A percentile compares a stretch with the other conserved stretches of the same genome.
Conservation (phyloP, 1,140 invertebrate genomes). For the Zophobas morio region DNA sequence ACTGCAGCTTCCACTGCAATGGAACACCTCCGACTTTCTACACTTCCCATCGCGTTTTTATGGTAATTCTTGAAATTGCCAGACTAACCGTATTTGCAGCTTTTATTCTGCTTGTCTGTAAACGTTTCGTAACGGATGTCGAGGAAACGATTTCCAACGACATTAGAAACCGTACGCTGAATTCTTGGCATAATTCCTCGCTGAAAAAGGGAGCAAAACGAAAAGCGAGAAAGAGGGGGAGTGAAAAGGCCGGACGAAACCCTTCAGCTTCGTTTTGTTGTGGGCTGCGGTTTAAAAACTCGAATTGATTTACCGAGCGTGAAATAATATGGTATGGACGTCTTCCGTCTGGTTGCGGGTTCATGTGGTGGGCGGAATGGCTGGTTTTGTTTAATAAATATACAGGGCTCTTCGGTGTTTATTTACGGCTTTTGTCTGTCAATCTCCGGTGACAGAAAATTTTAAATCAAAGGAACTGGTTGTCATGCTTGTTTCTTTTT, state of each 20-base stretch:
- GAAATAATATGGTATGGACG: slow-evolving; percentile 30
- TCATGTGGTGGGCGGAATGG: slow-evolving; percentile 24
- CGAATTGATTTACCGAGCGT: slow-evolving; percentile 36
- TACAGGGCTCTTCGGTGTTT: too few species aligned
- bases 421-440: too few species aligned
- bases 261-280: slow-evolving; percentile 20
- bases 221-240: too few species aligned
- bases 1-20: neutral
- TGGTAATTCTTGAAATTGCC: slow-evolving; percentile 26
- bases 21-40: slow-evolving; percentile 13
- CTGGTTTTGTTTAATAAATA: slow-evolving; percentile 21
- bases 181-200: neutral
- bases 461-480: too few species aligned
- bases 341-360: slow-evolving; percentile 20
- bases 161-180: slow-evolving; percentile 26
- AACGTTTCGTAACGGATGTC: slow-evolving; percentile 29
- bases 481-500: too few species aligned
- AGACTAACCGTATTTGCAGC: slow-evolving; percentile 17
- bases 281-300: slow-evolving; percentile 16
- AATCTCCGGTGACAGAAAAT: too few species aligned
- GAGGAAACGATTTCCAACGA: neutral
- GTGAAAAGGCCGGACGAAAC: slow-evolving; percentile 13
- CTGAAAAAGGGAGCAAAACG: too few species aligned
- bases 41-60: slow-evolving; percentile 8
- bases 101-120: neutral